Base-by-base conservation (phyloP, 2,888 invertebrate species). In the Drosophila silvestris region DNA sequence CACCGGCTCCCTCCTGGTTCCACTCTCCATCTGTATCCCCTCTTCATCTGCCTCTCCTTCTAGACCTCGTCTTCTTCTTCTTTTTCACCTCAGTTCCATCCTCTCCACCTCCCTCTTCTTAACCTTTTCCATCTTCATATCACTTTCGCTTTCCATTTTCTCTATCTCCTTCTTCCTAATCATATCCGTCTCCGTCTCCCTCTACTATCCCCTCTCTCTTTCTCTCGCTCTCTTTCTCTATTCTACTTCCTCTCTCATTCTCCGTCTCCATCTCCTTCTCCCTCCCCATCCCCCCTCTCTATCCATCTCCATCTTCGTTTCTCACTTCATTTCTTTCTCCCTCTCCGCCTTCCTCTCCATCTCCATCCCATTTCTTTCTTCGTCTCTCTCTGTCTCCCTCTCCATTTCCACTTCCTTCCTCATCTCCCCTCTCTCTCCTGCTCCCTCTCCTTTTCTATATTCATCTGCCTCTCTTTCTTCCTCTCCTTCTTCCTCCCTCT, bases 1-100 rank as follows among this genome's bases (percentile, higher is more conserved):
- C 22, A 6, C 16, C 12, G 12, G 44, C 22, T 22, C 12, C 12
- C 12, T n/a, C 3, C 12, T 44, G 3, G 4, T 5, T 5, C 30
- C n/a, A 16, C 22, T 66, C 51, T 47, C 33, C 63, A 54, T 72
- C 68, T 69, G 62, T 4, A 10, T 33, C 33, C 10, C 33, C 33
- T 33, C 33, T 33, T 33, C 33, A 12, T 12, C 33, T 12, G 12
- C 33, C 33, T 33, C 33, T 33, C 33, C 33, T 33, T 33, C 4
- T 12, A 33, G 1, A 33, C 12, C 12, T 33, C 33, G 12, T 12
- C 33, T 4, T 33, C 12, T 33, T 33, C 33, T 10, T 10, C 32
- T 33, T 12, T 12, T 33, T 22, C 22, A 22, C 33, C 12, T 33
- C 33, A 12, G 4, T 33, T 33, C 33, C 33, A 12, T 33, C 33